Evolutionary conservation across 2,888 invertebrate genomes (phyloP), one percentile per base, ranked within the genome.

Genomic region (Hyalella azteca): DNA sequence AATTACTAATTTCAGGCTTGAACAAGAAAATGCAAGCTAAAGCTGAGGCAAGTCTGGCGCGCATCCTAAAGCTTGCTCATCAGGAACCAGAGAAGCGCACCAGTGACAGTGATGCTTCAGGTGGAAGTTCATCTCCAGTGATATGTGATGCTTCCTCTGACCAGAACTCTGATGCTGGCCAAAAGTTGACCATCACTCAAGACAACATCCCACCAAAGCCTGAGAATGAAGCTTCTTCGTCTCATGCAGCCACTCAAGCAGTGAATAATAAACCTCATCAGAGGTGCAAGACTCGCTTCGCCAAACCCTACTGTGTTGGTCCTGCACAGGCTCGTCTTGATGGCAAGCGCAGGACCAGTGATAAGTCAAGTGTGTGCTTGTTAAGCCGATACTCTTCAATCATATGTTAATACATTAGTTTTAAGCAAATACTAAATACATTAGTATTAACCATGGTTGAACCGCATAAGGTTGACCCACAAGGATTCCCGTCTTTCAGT

Each of bases 21-120:
- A 66, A 36, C 66, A 36, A 22, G 1, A 36, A 11, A 36, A 36
- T 36, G 32, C 32, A 36, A 19, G 66, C 66, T 11, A 32, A 36
- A 9, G 66, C 39, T 11, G 66, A 66, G 19, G 66, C 66, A 9
- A 66, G 36, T 22, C 36, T 66, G n/a, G 66, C 39, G 7, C 66
- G 66, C 19, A 66, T 66, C 66, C 66, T 66, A 19, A 36, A 66
- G 66, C 36, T 66, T n/a, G 66, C 66, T n/a, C 32, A 66, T 36
- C 66, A 32, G 4, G 66, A 66, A 32, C 5, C 13, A 1, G 66
- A 1, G 15, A 29, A 32, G 13, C 9, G 66, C 66, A 54, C 54
- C 13, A 3, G 2, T 54, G 26, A 54, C 26, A 26, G 54, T 22
- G 54, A 54, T 22, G 54, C 5, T 13, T 49, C 49, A 9, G 7